A percentile compares a stretch with the other conserved stretches of the same genome.
These are phyloP conservation scores for Aphaenogaster ashmeadi DNA, from an alignment of 1,140 invertebrate species.

Conservation along the genomic window DNA sequence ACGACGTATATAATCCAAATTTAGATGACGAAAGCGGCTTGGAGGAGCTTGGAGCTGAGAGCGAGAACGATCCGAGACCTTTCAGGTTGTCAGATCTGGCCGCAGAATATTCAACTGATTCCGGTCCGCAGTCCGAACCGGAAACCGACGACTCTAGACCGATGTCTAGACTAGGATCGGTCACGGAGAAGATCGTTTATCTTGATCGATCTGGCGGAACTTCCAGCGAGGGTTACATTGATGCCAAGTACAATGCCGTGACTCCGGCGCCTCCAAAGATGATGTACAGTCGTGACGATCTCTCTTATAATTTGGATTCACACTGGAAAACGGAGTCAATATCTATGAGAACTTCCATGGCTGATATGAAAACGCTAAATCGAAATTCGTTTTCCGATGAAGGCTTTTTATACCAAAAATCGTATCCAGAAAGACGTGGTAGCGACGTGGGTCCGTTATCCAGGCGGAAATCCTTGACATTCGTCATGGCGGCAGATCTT, in stretches of 20 bases:
- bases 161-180: slow-evolving; percentile 80
- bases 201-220: slow-evolving; percentile 77
- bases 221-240: slow-evolving; percentile 80
- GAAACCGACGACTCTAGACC: slow-evolving; percentile 84
- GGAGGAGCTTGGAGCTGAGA: slow-evolving; percentile 76
- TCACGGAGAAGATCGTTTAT: slow-evolving; percentile 79
- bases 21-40: slow-evolving; percentile 75
- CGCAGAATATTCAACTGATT: slow-evolving; percentile 83
- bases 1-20: slow-evolving; percentile 71
- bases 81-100: slow-evolving; percentile 83
- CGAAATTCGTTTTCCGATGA: slow-evolving; percentile 47
- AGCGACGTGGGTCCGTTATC: slow-evolving; percentile 82
- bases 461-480: slow-evolving; percentile 73
- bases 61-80: slow-evolving; percentile 77
- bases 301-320: slow-evolving; percentile 51
- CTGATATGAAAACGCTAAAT: slow-evolving; percentile 5
- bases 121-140: slow-evolving; percentile 84
- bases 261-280: slow-evolving; percentile 71
- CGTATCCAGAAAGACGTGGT: slow-evolving; percentile 61
- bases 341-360: neutral
- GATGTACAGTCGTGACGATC: slow-evolving; percentile 56
- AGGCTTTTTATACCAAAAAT: neutral
- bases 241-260: slow-evolving; percentile 69
- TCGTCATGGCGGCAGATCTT: slow-evolving; percentile 60
- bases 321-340: slow-evolving; percentile 53